Evolutionary conservation across 2,797 vertebrate genomes (phyloP).

Genomic region (Galagoides demidoff): DNA sequence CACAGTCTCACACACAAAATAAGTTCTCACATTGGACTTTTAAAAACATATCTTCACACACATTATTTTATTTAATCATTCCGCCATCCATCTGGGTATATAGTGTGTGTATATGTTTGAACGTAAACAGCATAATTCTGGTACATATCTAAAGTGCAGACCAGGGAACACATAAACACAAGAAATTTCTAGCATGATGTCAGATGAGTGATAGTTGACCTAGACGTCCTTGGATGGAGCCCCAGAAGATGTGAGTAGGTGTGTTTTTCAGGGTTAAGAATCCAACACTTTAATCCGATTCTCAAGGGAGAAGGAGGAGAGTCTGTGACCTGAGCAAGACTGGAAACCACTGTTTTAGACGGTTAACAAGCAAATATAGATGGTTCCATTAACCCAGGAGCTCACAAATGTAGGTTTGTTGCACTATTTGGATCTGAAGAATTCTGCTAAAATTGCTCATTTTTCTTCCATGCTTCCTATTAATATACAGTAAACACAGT

Average conservation of each 20-base stretch:
- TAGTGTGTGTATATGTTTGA: not conserved
- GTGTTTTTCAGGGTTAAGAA: not conserved
- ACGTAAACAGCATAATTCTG: not conserved
- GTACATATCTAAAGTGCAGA: not conserved
- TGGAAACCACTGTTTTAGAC: not conserved
- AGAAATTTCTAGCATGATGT: not conserved
- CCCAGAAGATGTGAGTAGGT: not conserved
- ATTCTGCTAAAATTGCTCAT: not conserved
- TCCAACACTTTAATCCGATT: constrained; percentile 16
- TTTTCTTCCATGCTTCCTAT: not conserved
- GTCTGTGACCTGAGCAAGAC: not conserved
- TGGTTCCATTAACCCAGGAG: not conserved
- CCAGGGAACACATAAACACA: not conserved
- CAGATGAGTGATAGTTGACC: not conserved
- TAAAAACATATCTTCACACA: not conserved
- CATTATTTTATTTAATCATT: not conserved
- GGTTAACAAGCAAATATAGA: not conserved
- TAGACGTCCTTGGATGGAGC: not conserved
- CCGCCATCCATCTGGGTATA: not conserved
- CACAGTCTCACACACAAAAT: no score
- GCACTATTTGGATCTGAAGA: not conserved
- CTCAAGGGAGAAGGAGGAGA: not conserved
- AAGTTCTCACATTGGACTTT: not conserved
- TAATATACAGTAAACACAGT: not conserved
- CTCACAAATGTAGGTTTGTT: not conserved